Conservation (phyloP, 2,888 invertebrate species). For the Halictus quadricinctus region DNA sequence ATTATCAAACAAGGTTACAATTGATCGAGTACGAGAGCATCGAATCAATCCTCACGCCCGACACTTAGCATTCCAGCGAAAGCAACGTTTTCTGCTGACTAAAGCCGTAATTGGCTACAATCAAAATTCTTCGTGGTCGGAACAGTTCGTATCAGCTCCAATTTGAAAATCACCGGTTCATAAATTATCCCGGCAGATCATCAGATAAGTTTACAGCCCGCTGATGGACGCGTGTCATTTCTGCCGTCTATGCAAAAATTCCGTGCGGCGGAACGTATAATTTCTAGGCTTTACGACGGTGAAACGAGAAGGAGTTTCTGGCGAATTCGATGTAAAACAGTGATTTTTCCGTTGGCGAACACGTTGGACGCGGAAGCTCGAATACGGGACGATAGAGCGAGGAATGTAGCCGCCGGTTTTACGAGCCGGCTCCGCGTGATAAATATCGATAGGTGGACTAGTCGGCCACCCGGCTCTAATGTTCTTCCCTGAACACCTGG, state of each 20-base stretch:
- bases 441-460: constrained; percentile 31
- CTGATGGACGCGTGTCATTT: constrained; percentile 6
- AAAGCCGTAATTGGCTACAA: neutral
- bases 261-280: neutral
- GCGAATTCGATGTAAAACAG: constrained; percentile 9
- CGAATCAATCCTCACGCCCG: neutral
- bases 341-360: constrained; percentile 16
- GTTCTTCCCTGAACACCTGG: neutral
- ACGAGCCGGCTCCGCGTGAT: constrained; percentile 33
- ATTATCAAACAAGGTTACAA: neutral
- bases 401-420: constrained; percentile 37
- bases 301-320: constrained; percentile 6
- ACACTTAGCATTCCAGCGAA: neutral
- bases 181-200: constrained; percentile 20
- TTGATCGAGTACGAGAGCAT: neutral
- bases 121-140: constrained; percentile 30
- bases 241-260: neutral
- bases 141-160: neutral
- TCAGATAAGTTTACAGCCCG: constrained; percentile 13
- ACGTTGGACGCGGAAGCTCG: constrained; percentile 22
- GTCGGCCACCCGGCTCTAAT: constrained; percentile 36
- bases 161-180: neutral
- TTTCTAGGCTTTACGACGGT: constrained; percentile 34
- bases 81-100: neutral
- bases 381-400: neutral